Base-by-base conservation (phyloP, 2,113 vertebrate genomes). In the Corydoras sp. region DNA sequence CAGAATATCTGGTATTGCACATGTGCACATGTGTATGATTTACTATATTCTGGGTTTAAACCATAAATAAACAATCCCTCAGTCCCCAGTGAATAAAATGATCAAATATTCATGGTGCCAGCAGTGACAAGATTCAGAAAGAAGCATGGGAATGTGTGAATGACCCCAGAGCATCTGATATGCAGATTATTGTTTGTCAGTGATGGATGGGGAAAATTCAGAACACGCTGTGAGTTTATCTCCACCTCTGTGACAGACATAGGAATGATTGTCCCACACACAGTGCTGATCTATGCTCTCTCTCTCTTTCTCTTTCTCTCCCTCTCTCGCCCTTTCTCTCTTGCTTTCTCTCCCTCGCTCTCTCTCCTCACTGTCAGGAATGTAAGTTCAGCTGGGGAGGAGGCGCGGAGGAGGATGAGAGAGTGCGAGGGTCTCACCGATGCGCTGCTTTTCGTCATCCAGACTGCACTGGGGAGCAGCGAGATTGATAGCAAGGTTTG, bases 401-500 rank as follows among this genome's bases (percentile, higher is more conserved):
- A 99, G 86, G 97, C 96, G 59, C 92, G 97, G 77, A 88, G 96
- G 68, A 90, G 96, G 80, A 99, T 98, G 97, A 91, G 97, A 79
- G 97, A 99, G 83, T 99, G 96, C 64, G 97, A 99, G 12, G 96
- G 96, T 73, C 93, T 99, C 84, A 98, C 95, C 1, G 97, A 99
- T 6, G 94, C 97, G 30, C 90, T 99, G 87, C 92, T 99, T 66
- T 96, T 93, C 51, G 94, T 99, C 87, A 97, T 98, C 84, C 96
- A 98, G 91, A 95, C 93, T 76, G 94, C 97, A 62, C 92, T 99
- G 76, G 96, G 97, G 79, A 98, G 94, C 91, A 95, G 88, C 71
- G 97, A 98, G 90, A 98, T 99, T 85, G 96, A 99, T 88, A 98
- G 97, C 93, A 99, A 99, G 97, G 97, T 99, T 81, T 79, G 91